Conservation (phyloP, 2,113 vertebrate genomes). For the Campylomormyrus numenius region DNA sequence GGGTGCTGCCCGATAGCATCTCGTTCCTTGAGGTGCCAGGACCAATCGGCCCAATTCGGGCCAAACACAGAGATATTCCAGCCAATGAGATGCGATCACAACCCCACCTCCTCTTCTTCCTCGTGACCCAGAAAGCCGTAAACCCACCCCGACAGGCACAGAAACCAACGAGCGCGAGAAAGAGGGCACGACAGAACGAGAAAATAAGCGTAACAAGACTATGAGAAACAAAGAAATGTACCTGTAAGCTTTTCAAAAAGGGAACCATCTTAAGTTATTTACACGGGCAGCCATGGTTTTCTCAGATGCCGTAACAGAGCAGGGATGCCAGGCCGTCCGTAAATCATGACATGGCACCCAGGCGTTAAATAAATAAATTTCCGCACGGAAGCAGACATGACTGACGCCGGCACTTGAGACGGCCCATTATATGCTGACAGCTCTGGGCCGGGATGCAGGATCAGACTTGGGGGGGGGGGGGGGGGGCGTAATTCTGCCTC, state of each 20-base stretch:
- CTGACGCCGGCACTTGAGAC: slow-evolving; percentile 50
- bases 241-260: neutral
- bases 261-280: neutral
- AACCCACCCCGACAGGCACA: neutral
- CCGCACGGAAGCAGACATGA: slow-evolving; percentile 63
- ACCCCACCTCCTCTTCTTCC: no score
- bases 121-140: neutral
- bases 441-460: slow-evolving; percentile 56
- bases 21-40: slow-evolving; percentile 69
- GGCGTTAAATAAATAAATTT: slow-evolving; percentile 68
- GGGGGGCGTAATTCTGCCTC: slow-evolving; percentile 73
- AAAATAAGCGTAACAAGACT: neutral
- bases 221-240: neutral
- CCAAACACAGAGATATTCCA: slow-evolving; percentile 32
- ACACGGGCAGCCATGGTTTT: neutral
- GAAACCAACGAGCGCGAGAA: neutral
- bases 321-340: slow-evolving; percentile 38
- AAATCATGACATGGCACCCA: slow-evolving; percentile 61
- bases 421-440: slow-evolving; percentile 68
- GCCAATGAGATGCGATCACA: slow-evolving; percentile 31
- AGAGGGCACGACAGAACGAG: neutral
- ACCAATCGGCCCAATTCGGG: slow-evolving; percentile 73
- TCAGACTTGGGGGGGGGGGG: slow-evolving; percentile 53
- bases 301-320: neutral
- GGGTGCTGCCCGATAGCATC: slow-evolving; percentile 78